Evolutionary conservation across 2,888 invertebrate genomes (phyloP).

Genomic region (Alentia gelatinosa): DNA sequence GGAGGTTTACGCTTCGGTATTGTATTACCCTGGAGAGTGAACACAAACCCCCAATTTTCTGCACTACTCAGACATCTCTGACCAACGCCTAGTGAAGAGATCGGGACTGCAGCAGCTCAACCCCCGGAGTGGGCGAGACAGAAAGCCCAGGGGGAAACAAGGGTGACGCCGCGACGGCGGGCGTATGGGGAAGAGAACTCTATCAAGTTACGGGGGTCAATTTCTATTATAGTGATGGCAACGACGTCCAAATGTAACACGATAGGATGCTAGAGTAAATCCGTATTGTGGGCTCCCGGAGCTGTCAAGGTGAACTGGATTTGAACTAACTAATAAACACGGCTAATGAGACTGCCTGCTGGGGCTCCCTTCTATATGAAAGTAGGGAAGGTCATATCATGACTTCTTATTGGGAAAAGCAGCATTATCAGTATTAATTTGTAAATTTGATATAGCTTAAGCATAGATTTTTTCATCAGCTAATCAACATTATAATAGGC

Average conservation of each 20-base stretch:
- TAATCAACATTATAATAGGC: no score
- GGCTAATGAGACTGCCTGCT: no score
- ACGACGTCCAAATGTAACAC: not conserved
- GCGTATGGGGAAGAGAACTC: not conserved
- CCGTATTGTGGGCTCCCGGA: not conserved
- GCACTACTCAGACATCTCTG: slow-evolving; percentile 1
- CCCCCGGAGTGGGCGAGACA: not conserved
- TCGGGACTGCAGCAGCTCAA: not conserved
- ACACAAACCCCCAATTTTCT: not conserved
- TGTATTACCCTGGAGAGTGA: not conserved
- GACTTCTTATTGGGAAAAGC: no score
- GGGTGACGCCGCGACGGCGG: not conserved
- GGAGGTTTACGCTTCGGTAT: no score
- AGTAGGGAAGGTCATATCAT: no score
- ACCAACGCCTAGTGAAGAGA: not conserved
- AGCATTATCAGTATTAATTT: no score
- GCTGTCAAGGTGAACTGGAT: not conserved
- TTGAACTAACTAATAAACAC: not conserved
- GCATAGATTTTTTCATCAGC: no score
- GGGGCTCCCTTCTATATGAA: no score
- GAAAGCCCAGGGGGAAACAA: no score
- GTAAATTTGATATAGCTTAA: no score
- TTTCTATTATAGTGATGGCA: not conserved
- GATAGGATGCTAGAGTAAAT: not conserved
- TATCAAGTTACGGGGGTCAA: not conserved